Conservation (phyloP, 2,113 vertebrate species). For the Anolis sagrei region DNA sequence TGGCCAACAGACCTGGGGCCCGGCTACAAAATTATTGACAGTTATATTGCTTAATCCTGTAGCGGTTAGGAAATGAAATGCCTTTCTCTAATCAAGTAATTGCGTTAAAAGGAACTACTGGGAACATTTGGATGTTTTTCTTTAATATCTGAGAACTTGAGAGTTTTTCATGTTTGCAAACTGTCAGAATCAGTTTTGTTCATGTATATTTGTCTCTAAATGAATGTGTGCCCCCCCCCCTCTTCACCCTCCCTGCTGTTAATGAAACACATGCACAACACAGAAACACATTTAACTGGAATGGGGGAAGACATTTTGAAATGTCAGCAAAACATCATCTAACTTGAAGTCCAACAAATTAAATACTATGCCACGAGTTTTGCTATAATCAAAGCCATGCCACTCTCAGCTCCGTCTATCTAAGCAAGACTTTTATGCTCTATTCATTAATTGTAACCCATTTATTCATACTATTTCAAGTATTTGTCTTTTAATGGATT, state of each 20-base stretch:
- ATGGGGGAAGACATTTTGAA: slow-evolving; percentile 20
- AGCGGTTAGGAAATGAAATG: slow-evolving; percentile 76
- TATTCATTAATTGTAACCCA: fast-evolving
- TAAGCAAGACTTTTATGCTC: neutral
- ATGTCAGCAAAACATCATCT: slow-evolving; percentile 9
- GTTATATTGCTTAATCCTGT: slow-evolving; percentile 84
- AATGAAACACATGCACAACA: slow-evolving; percentile 6
- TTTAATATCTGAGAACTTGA: slow-evolving; percentile 53
- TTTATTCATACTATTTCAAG: neutral
- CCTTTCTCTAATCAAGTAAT: slow-evolving; percentile 74
- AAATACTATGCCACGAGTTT: neutral
- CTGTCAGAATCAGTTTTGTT: slow-evolving; percentile 76
- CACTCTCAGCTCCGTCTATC: neutral
- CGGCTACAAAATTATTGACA: slow-evolving; percentile 77
- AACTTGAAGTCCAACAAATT: neutral
- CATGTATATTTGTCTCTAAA: slow-evolving; percentile 65
- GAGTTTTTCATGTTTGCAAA: slow-evolving; percentile 62
- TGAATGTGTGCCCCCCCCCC: neutral
- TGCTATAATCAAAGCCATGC: neutral
- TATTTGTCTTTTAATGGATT: neutral
- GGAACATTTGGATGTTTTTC: slow-evolving; percentile 67
- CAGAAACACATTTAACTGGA: slow-evolving; percentile 13
- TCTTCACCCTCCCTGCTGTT: slow-evolving; percentile 20
- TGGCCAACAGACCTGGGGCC: slow-evolving; percentile 64
- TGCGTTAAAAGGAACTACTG: slow-evolving; percentile 75